phyloP scores from a whole-genome alignment of 1,140 invertebrate genomes.

The Saccostrea cuccullata region DNA sequence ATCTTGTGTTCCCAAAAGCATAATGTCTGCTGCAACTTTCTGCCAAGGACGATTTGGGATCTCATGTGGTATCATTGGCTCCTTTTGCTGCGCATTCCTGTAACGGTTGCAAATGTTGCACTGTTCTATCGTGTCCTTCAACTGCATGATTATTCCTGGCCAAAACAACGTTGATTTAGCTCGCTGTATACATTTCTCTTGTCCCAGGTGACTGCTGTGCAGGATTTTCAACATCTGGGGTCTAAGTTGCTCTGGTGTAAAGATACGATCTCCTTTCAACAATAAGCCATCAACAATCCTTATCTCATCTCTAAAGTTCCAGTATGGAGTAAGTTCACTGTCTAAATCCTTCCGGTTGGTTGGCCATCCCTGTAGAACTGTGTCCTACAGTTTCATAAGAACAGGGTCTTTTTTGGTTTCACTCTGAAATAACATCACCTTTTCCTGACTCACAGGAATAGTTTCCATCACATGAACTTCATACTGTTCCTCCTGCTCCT shows the following conservation, averaged over 20 bases:
- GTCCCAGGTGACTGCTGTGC: conserved; percentile 5
- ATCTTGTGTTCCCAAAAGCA: background rate
- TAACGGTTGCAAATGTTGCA: conserved; percentile 5
- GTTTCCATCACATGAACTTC: conserved; percentile 31
- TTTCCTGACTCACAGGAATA: background rate
- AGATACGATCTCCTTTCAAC: conserved; percentile 20
- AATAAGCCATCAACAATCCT: background rate
- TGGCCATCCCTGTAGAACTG: conserved; percentile 28
- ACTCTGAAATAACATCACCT: too few species aligned
- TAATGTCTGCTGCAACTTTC: conserved; percentile 43
- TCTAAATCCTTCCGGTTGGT: background rate
- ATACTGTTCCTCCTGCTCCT: background rate
- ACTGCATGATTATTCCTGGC: conserved; percentile 25
- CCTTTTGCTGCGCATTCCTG: conserved; percentile 35
- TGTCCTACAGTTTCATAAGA: conserved; percentile 20
- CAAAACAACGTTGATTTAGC: conserved; percentile 16
- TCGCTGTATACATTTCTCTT: conserved; percentile 4
- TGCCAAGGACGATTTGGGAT: conserved; percentile 32
- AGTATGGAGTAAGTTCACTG: conserved; percentile 10
- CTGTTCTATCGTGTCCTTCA: conserved; percentile 47
- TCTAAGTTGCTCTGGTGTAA: background rate
- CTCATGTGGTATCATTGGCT: conserved; percentile 17
- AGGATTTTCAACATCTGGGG: background rate
- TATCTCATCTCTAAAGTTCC: conserved; percentile 27
- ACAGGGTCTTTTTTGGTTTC: too few species aligned